Evolutionary conservation across 2,797 vertebrate genomes (phyloP).

Genomic region (Gadopsis bispinosus): DNA sequence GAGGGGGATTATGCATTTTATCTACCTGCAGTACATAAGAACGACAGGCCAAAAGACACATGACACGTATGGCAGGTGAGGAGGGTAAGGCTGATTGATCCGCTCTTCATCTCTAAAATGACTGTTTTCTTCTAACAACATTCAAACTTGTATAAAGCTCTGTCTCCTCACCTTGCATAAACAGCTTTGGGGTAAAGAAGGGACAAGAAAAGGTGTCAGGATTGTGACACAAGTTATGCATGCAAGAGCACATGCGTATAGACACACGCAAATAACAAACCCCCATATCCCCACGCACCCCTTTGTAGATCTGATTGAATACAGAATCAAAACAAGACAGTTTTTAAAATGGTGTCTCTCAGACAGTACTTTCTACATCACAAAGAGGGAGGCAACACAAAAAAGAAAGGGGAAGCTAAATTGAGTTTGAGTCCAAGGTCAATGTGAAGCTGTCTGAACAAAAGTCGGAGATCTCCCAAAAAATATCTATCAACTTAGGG

Average conservation of each 20-base stretch:
- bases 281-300: conserved; percentile 21
- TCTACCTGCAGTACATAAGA: conserved; percentile 75
- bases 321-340: conserved; percentile 72
- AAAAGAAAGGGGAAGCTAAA: conserved; percentile 79
- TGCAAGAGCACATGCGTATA: conserved; percentile 36
- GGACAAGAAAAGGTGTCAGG: conserved; percentile 59
- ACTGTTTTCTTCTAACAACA: conserved; percentile 70
- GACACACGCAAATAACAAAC: conserved; percentile 38
- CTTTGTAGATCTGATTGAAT: conserved; percentile 80
- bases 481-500: conserved; percentile 83
- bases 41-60: conserved; percentile 76
- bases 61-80: conserved; percentile 76
- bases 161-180: conserved; percentile 66
- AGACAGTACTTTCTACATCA: conserved; percentile 69
- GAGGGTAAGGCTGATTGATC: conserved; percentile 83
- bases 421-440: conserved; percentile 84
- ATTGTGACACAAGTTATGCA: conserved; percentile 63
- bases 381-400: conserved; percentile 65
- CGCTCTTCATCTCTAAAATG: conserved; percentile 73
- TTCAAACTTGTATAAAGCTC: conserved; percentile 74
- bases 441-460: conserved; percentile 80
- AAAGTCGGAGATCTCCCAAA: conserved; percentile 80
- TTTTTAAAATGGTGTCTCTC: conserved; percentile 66
- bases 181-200: conserved; percentile 71
- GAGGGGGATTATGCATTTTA: conserved; percentile 79